Evolutionary conservation across 2,888 invertebrate species (phyloP), one percentile per base, ranked within the genome.

Genomic region (Arctia plantaginis): DNA sequence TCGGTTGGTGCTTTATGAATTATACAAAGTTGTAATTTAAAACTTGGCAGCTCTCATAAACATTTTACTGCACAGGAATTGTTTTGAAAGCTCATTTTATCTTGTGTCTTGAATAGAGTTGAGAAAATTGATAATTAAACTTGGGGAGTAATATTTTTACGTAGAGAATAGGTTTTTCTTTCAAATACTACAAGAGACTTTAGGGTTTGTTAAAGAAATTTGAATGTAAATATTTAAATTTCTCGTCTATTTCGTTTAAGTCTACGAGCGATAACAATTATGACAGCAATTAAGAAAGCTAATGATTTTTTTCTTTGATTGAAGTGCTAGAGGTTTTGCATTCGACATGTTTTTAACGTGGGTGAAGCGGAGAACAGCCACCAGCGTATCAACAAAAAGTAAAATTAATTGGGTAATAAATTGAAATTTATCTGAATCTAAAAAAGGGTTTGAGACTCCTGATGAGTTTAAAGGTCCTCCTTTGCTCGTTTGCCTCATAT

Each of bases 1-100:
- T 70, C 13, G 59, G 67, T 75, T 75, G 69, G 78, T 80, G 80
- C 72, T 77, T 75, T 71, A 80, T 87, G 85, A 86, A 83, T 87
- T 78, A 82, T 80, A 80, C 79, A 78, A 77, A 82, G 77, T 75
- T 80, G 80, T 84, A 86, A 86, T 85, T 86, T 82, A 83, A 79
- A 82, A 77, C 75, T 84, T 87, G 83, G 82, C 84, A 81, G 77
- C 75, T 73, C 62, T 77, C 77, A 73, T 80, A 82, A 80, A 83
- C 69, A 79, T 81, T 68, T 72, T 66, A 66, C 70, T 83, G 79
- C 79, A 77, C 35, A 41, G 75, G 74, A 71, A 75, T 81, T 78
- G 74, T 79, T 83, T 73, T 84, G 77, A 79, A 70, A 77, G 62
- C 71, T 67, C 51, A 62, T 76, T 83, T 78, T 71, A 76, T 79